A percentile compares a stretch with the other conserved stretches of the same genome.
Conservation (phyloP, 2,113 vertebrate species). For the Chamaea fasciata region DNA sequence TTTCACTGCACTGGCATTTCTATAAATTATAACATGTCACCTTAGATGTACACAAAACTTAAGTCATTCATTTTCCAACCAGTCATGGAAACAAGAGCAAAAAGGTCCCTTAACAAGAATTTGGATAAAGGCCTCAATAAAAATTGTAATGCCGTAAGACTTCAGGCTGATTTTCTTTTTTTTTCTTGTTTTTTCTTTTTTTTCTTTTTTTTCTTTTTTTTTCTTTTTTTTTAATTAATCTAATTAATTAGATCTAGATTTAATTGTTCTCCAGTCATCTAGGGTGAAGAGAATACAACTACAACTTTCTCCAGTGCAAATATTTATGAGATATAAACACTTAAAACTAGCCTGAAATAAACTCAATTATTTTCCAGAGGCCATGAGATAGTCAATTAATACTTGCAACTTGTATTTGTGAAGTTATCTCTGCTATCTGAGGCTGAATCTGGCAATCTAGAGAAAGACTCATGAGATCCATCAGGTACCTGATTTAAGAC, state of each 20-base stretch:
- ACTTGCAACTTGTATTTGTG: background rate
- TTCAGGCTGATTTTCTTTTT: background rate
- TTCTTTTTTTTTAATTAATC: background rate
- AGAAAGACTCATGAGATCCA: background rate
- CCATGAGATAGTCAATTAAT: background rate
- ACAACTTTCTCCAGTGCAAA: background rate
- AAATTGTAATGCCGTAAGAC: background rate
- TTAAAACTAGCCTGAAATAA: background rate
- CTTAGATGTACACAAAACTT: conserved; percentile 45
- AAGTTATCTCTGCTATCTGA: background rate
- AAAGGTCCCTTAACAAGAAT: background rate
- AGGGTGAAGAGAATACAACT: background rate
- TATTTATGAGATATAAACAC: background rate
- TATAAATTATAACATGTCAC: conserved; percentile 60
- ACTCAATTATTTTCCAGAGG: background rate
- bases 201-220: background rate
- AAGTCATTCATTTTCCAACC: conserved; percentile 40
- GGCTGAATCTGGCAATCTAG: background rate
- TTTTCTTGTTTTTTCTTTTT: background rate
- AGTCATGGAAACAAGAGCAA: conserved; percentile 21
- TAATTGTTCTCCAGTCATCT: background rate
- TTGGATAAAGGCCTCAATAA: background rate
- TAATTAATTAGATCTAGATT: background rate
- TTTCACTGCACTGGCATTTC: conserved; percentile 53
- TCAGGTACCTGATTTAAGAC: background rate